Evolutionary conservation across 2,113 vertebrate species (phyloP).

Genomic region (Petaurus breviceps): DNA sequence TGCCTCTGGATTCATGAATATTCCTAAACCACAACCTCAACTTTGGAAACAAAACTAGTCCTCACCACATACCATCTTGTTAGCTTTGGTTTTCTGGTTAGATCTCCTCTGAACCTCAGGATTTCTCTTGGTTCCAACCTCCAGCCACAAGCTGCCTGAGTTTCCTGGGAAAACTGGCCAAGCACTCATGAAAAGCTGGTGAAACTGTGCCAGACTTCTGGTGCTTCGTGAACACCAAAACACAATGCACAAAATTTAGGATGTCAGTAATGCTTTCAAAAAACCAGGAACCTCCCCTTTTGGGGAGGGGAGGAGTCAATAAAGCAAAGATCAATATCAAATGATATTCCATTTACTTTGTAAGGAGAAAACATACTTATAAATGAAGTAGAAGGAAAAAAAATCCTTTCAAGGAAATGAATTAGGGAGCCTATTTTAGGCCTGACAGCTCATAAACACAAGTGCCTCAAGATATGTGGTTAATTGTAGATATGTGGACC

Average conservation of each 20-base stretch:
- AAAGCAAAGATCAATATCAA: not conserved
- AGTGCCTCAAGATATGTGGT: not conserved
- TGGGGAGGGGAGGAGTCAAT: not conserved
- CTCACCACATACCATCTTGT: not conserved
- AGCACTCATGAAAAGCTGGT: not conserved
- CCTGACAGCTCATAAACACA: not conserved
- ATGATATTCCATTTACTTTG: not conserved
- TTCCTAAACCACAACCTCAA: constrained; percentile 12
- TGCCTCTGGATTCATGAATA: not conserved
- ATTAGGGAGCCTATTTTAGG: not conserved
- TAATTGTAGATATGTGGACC: not conserved
- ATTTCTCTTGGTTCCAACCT: constrained; percentile 37
- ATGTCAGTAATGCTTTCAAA: not conserved
- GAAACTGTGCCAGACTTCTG: not conserved
- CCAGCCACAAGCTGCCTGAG: constrained; percentile 36
- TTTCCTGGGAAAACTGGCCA: constrained; percentile 29
- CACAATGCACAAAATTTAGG: not conserved
- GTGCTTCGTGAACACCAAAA: not conserved
- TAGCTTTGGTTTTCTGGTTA: constrained; percentile 47
- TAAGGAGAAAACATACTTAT: not conserved
- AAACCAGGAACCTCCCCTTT: not conserved
- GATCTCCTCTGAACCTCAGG: constrained; percentile 49
- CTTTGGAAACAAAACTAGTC: constrained; percentile 17
- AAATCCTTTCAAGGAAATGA: not conserved
- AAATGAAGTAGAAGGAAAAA: not conserved